Conservation (phyloP, 2,888 invertebrate genomes). For the Flexamia atlantica region DNA sequence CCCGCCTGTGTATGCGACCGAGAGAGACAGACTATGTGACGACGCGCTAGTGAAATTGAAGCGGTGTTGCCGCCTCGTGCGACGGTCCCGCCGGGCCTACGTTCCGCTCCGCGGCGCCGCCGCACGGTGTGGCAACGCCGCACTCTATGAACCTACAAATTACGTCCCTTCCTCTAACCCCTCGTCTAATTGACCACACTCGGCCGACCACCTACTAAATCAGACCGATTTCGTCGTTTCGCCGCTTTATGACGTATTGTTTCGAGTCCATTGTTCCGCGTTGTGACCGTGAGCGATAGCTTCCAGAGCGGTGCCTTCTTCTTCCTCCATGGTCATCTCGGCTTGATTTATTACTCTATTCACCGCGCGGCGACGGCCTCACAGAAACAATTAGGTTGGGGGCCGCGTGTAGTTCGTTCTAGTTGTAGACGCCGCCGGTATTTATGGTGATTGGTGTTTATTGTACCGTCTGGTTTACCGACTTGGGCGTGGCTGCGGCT, state of each 20-base stretch:
- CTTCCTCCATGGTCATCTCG: slow-evolving; percentile 1
- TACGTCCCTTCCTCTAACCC: slow-evolving; percentile 15
- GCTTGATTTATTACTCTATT: slow-evolving; percentile 44
- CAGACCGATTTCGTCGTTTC: slow-evolving; percentile 10
- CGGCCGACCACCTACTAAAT: slow-evolving; percentile 14
- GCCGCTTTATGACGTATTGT: slow-evolving; percentile 45
- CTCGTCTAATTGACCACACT: slow-evolving; percentile 20
- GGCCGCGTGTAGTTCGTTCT: slow-evolving; percentile 28
- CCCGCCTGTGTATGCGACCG: neutral
- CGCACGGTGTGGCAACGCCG: slow-evolving; percentile 36
- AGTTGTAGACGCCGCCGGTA: neutral
- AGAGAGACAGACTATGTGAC: neutral
- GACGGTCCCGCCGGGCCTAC: neutral
- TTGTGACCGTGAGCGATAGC: neutral
- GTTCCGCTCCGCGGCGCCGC: slow-evolving; percentile 45
- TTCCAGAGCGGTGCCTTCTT: slow-evolving; percentile 7
- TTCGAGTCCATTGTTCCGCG: slow-evolving; percentile 3
- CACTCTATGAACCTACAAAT: slow-evolving; percentile 33
- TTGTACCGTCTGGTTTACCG: neutral
- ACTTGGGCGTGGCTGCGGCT: neutral
- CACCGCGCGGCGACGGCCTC: slow-evolving; percentile 15
- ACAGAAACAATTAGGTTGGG: slow-evolving; percentile 42
- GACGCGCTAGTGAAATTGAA: slow-evolving; percentile 29
- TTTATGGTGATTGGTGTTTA: slow-evolving; percentile 12
- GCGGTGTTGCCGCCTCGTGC: slow-evolving; percentile 19